Conservation (phyloP, 2,797 vertebrate species). For the Ataeniobius toweri region DNA sequence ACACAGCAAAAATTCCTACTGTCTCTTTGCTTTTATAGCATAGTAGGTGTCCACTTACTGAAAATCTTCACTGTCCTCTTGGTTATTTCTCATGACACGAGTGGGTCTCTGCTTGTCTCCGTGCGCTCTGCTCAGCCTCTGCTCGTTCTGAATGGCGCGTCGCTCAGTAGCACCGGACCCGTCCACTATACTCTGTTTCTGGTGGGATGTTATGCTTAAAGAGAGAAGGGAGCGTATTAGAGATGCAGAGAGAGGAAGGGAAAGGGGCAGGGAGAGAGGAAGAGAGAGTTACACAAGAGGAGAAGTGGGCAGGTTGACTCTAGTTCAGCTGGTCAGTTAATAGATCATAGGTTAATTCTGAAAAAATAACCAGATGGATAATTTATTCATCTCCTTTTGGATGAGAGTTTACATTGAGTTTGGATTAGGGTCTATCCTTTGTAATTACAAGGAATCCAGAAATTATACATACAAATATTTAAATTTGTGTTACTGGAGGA, state of each 20-base stretch:
- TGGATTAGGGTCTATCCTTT: background rate
- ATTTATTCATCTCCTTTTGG: background rate
- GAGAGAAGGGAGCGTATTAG: conserved; percentile 18
- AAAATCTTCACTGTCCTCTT: conserved; percentile 7
- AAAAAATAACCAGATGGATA: background rate
- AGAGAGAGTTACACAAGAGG: conserved; percentile 59
- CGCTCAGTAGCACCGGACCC: conserved; percentile 36
- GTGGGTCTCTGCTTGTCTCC: conserved; percentile 5
- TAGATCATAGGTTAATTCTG: conserved; percentile 11
- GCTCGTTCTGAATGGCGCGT: conserved; percentile 25
- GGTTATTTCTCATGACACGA: conserved; percentile 16
- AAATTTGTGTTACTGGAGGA: background rate
- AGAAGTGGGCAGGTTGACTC: conserved; percentile 13
- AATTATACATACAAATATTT: background rate
- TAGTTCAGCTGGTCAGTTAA: conserved; percentile 19
- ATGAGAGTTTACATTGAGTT: conserved; percentile 1
- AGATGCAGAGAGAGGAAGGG: conserved; percentile 31
- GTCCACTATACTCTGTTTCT: conserved; percentile 61
- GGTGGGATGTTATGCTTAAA: conserved; percentile 47
- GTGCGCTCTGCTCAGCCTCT: conserved; percentile 55
- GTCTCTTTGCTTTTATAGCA: background rate
- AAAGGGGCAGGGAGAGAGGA: conserved; percentile 42
- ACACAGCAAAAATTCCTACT: background rate
- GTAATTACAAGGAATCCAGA: conserved; percentile 13
- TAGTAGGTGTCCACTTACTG: background rate